These are phyloP conservation scores for Lomographa bimaculata DNA, from an alignment of 2,888 invertebrate genomes.

Conservation along the genomic window DNA sequence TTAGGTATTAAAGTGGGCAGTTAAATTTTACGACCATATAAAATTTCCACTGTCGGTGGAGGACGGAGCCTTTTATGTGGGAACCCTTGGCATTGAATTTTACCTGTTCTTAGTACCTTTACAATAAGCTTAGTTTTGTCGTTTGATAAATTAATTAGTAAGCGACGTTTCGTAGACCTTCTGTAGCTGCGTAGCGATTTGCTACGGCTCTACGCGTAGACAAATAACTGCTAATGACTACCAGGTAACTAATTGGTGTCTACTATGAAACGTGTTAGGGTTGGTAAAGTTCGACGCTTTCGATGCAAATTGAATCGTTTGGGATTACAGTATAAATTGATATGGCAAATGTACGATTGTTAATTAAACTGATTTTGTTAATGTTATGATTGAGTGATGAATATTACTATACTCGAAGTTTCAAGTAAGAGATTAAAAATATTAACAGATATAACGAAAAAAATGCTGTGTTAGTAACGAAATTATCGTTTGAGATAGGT, in stretches of 20 bases:
- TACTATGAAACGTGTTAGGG: not conserved
- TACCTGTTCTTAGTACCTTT: conserved; percentile 33
- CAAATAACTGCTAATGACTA: not conserved
- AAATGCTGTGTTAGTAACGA: too few species aligned
- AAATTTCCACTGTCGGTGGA: conserved; percentile 70
- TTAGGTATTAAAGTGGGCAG: conserved; percentile 78
- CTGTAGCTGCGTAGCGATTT: conserved; percentile 27
- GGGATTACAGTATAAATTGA: too few species aligned
- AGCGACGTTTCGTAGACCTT: conserved; percentile 15
- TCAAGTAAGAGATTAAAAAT: too few species aligned
- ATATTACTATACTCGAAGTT: too few species aligned
- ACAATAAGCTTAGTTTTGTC: conserved; percentile 5
- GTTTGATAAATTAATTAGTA: conserved; percentile 12
- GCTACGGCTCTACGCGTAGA: conserved; percentile 17
- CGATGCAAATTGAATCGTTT: too few species aligned
- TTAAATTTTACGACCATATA: conserved; percentile 74
- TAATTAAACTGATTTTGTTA: too few species aligned
- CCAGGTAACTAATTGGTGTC: not conserved
- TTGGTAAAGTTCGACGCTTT: not conserved
- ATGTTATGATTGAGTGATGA: too few species aligned
- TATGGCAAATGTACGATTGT: too few species aligned
- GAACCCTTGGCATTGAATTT: conserved; percentile 37
- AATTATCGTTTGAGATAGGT: too few species aligned
- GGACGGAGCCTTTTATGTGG: conserved; percentile 54
- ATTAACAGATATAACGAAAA: too few species aligned